These are phyloP conservation scores for Orcinus orca DNA, from an alignment of 2,113 vertebrate species.

Conservation along the genomic window DNA sequence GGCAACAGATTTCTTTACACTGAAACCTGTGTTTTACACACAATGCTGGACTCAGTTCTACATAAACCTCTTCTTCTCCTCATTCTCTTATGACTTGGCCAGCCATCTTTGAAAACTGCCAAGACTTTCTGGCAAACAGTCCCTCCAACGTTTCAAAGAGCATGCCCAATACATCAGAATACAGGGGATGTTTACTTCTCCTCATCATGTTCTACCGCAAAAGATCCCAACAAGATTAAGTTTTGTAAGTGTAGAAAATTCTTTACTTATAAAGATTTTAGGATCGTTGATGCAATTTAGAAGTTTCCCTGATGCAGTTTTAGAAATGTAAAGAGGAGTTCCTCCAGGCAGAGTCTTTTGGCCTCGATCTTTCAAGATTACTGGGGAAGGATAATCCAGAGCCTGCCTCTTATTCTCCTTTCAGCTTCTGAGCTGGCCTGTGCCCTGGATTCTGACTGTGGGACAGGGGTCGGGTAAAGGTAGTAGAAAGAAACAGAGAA, in stretches of 20 bases:
- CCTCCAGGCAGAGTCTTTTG: not conserved
- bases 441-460: not conserved
- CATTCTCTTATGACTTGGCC: constrained; percentile 74
- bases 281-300: not conserved
- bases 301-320: constrained; percentile 72
- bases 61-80: constrained; percentile 57
- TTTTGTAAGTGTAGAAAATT: not conserved
- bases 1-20: constrained; percentile 72
- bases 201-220: constrained; percentile 52
- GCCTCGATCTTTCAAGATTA: not conserved
- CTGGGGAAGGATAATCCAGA: not conserved
- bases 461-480: not conserved
- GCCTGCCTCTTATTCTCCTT: not conserved
- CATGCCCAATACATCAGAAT: constrained; percentile 75
- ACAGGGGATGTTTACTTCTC: constrained; percentile 70
- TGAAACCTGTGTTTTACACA: constrained; percentile 59
- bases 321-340: constrained; percentile 62
- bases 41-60: constrained; percentile 49
- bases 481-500: not conserved
- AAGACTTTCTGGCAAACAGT: constrained; percentile 73
- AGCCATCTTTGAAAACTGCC: constrained; percentile 74
- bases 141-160: constrained; percentile 74
- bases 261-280: not conserved
- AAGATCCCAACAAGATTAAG: not conserved
- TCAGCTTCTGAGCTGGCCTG: not conserved